phyloP scores from a whole-genome alignment of 2,113 vertebrate species.

The Anhinga anhinga region DNA sequence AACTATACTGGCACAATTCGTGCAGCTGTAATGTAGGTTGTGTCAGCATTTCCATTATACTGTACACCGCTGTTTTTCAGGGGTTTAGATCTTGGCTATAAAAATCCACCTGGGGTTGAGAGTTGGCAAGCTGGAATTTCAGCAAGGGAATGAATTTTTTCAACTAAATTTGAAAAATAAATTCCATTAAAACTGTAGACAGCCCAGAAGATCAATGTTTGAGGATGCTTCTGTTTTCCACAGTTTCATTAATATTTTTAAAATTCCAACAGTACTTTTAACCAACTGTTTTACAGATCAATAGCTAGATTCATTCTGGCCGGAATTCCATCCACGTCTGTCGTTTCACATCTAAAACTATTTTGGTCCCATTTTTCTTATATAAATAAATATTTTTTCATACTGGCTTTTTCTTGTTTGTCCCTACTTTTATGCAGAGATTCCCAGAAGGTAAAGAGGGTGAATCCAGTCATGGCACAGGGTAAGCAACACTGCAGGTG shows the following conservation, averaged over 20 bases:
- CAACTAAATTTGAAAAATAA: slow-evolving; percentile 60
- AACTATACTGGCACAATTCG: slow-evolving; percentile 67
- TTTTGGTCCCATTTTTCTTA: neutral
- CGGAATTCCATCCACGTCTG: neutral
- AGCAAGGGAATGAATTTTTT: slow-evolving; percentile 49
- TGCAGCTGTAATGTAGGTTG: slow-evolving; percentile 74
- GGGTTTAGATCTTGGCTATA: slow-evolving; percentile 68
- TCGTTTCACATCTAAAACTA: neutral
- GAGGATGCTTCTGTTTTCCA: neutral
- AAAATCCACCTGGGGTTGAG: slow-evolving; percentile 70
- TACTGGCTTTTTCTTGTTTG: neutral
- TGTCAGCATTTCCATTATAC: slow-evolving; percentile 76
- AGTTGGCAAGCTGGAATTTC: slow-evolving; percentile 55
- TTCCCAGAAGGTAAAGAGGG: neutral
- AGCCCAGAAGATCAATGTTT: neutral
- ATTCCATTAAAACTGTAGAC: neutral
- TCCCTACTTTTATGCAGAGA: neutral
- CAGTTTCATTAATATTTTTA: neutral
- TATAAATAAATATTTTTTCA: neutral
- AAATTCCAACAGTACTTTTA: slow-evolving; percentile 1
- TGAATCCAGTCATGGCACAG: neutral
- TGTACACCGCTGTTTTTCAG: slow-evolving; percentile 63
- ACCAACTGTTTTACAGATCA: neutral
- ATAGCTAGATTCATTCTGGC: neutral
- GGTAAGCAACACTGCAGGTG: neutral